Percentiles rank a stretch among this genome's conserved stretches.
These are phyloP conservation scores for Antheraea pernyi DNA, from an alignment of 1,140 invertebrate species.

Conservation along the genomic window DNA sequence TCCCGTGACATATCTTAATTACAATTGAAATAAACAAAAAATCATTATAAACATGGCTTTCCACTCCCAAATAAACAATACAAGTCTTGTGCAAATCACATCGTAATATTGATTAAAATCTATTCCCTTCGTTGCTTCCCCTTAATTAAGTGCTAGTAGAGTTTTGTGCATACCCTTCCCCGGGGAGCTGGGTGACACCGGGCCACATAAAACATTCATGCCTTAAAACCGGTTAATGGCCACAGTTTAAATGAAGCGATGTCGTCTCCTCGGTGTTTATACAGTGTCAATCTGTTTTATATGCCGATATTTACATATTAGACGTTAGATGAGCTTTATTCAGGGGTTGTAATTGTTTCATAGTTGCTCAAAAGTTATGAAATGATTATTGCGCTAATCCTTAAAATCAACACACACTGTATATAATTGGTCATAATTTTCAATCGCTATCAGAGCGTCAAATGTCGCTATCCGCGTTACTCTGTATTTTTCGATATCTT, in stretches of 20 bases:
- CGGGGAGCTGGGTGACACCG: slow-evolving; percentile 48
- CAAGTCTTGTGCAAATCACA: slow-evolving; percentile 36
- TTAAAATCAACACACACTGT: no score
- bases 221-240: slow-evolving; percentile 60
- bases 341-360: no score
- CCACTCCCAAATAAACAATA: slow-evolving; percentile 41
- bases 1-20: background rate
- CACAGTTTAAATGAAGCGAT: slow-evolving; percentile 49
- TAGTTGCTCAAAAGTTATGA: no score
- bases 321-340: no score
- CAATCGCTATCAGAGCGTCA: no score
- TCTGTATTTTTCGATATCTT: no score
- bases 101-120: slow-evolving; percentile 64
- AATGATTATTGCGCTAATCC: no score
- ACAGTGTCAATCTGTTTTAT: background rate
- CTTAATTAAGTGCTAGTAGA: slow-evolving; percentile 67
- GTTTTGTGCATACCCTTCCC: slow-evolving; percentile 63
- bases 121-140: slow-evolving; percentile 54
- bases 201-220: slow-evolving; percentile 63
- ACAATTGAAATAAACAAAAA: background rate
- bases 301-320: background rate
- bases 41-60: slow-evolving; percentile 19
- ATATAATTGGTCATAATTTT: no score
- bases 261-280: slow-evolving; percentile 21
- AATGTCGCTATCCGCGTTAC: no score